These are phyloP conservation scores for Sebastes jordani DNA, from an alignment of 2,797 vertebrate species.

Conservation along the genomic window DNA sequence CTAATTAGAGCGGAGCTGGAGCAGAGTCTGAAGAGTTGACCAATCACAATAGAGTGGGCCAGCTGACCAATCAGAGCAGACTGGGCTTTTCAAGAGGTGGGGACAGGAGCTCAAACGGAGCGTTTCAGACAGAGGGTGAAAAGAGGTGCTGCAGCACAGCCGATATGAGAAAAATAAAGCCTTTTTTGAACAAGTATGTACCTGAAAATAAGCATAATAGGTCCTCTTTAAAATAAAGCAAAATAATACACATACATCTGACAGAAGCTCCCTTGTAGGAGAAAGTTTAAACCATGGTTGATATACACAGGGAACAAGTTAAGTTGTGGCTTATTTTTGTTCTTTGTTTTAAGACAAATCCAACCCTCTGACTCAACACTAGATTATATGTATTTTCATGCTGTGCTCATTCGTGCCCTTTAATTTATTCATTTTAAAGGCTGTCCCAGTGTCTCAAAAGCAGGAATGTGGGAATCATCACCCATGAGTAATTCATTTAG, in stretches of 20 bases:
- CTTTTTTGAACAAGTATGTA: too few relatives aligned
- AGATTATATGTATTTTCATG: neutral
- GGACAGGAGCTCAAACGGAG: too few relatives aligned
- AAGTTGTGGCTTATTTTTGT: neutral
- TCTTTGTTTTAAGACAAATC: neutral
- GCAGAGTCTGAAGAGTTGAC: too few relatives aligned
- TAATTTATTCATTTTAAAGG: neutral
- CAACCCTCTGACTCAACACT: neutral
- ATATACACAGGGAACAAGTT: neutral
- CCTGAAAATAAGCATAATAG: too few relatives aligned
- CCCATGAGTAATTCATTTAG: slow-evolving; percentile 28
- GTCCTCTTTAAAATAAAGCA: neutral
- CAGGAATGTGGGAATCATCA: slow-evolving; percentile 16
- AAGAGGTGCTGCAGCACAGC: too few relatives aligned
- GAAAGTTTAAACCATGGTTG: neutral
- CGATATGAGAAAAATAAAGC: too few relatives aligned
- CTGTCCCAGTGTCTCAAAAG: neutral
- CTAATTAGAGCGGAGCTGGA: too few relatives aligned
- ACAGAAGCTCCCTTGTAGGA: neutral
- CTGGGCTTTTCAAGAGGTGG: too few relatives aligned
- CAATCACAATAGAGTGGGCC: too few relatives aligned
- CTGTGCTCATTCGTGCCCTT: neutral
- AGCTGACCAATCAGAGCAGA: too few relatives aligned
- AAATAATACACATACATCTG: neutral
- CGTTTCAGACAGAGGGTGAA: too few relatives aligned